Evolutionary conservation across 1,140 invertebrate species (phyloP).

Genomic region (Drosophila jambulina): DNA sequence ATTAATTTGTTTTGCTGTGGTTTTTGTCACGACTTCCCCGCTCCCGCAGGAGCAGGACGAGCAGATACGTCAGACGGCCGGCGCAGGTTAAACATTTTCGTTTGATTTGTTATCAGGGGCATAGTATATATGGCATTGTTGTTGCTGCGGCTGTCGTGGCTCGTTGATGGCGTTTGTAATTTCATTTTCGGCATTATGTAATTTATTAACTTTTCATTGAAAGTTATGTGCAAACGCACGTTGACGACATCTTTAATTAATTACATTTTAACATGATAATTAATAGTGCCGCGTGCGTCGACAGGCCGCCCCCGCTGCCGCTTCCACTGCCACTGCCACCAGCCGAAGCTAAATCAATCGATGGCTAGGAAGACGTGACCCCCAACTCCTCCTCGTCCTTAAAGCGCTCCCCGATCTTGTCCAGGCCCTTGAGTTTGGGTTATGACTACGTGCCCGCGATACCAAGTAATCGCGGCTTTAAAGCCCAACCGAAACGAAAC

Average conservation of each 20-base stretch:
- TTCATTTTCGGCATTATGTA: constrained; percentile 82
- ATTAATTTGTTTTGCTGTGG: constrained; percentile 81
- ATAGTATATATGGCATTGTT: constrained; percentile 18
- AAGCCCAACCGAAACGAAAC: background rate
- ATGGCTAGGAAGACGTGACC: constrained; percentile 24
- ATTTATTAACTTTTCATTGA: constrained; percentile 84
- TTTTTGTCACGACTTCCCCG: constrained; percentile 30
- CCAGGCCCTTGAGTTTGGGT: constrained; percentile 23
- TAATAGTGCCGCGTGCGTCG: constrained; percentile 70
- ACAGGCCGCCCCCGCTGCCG: constrained; percentile 30
- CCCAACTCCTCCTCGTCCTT: background rate
- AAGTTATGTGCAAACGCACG: constrained; percentile 75
- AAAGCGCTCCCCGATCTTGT: constrained; percentile 10
- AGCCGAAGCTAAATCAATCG: constrained; percentile 45
- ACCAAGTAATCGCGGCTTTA: constrained; percentile 26
- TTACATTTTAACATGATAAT: constrained; percentile 84
- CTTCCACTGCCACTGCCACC: constrained; percentile 6
- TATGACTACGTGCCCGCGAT: constrained; percentile 36
- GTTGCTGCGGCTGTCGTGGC: constrained; percentile 54
- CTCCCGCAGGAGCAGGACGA: background rate
- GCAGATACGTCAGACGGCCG: constrained; percentile 24
- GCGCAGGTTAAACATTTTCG: constrained; percentile 53
- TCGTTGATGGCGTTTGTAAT: constrained; percentile 78
- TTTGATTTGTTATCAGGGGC: constrained; percentile 77
- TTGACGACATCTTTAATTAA: constrained; percentile 83